phyloP scores from a whole-genome alignment of 2,888 invertebrate genomes.

The Hermaeophaga mercurialis region DNA sequence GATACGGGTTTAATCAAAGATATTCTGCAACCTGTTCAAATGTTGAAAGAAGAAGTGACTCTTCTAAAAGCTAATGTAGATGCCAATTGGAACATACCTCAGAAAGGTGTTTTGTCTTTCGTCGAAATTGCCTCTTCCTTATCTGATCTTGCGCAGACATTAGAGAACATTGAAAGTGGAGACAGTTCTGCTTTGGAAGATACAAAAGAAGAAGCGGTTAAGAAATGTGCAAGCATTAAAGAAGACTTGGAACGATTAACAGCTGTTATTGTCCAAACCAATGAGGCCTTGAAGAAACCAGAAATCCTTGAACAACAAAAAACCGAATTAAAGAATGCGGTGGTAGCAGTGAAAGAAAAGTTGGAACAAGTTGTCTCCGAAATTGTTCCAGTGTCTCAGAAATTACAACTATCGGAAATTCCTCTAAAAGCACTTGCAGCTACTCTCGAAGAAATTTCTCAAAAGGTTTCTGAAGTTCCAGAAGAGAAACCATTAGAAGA shows the following conservation, averaged over 20 bases:
- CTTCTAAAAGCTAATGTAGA: slow-evolving; percentile 26
- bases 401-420: slow-evolving; percentile 19
- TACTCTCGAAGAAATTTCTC: slow-evolving; percentile 14
- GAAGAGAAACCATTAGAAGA: not conserved
- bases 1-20: not conserved
- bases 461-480: slow-evolving; percentile 1
- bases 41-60: slow-evolving; percentile 5
- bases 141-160: not conserved
- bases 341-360: slow-evolving; percentile 20
- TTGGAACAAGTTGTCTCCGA: slow-evolving; percentile 21
- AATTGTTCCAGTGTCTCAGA: slow-evolving; percentile 23
- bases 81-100: slow-evolving; percentile 21
- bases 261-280: slow-evolving; percentile 12
- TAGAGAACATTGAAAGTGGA: slow-evolving; percentile 5
- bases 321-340: slow-evolving; percentile 12
- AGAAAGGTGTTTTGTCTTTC: slow-evolving; percentile 23
- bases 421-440: slow-evolving; percentile 27
- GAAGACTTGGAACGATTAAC: slow-evolving; percentile 22
- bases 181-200: slow-evolving; percentile 4
- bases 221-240: slow-evolving; percentile 4
- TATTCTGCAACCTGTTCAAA: slow-evolving; percentile 25
- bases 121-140: slow-evolving; percentile 31
- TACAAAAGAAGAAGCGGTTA: slow-evolving; percentile 9
- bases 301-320: slow-evolving; percentile 15
- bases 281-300: slow-evolving; percentile 14